Percentiles rank a stretch among this genome's conserved stretches.
phyloP scores from a whole-genome alignment of 2,797 vertebrate species.

The Pseudotriccus pelzelni region DNA sequence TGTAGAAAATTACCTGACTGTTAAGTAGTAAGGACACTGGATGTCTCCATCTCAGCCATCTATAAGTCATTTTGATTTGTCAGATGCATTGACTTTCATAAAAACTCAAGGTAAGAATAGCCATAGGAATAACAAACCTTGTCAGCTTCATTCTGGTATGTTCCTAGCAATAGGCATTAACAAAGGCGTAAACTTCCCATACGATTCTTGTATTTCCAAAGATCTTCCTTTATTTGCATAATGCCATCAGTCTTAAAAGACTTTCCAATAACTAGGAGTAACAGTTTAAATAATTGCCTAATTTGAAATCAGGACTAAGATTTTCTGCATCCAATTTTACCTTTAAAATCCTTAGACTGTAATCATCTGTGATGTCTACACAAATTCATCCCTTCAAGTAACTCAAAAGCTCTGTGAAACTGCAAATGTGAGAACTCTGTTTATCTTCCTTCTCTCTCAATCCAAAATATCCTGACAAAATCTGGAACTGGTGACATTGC shows the following conservation, averaged over 20 bases:
- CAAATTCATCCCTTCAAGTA: not conserved
- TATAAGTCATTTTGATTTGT: not conserved
- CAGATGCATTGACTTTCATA: not conserved
- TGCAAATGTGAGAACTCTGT: not conserved
- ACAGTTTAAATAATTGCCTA: not conserved
- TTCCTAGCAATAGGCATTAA: not conserved
- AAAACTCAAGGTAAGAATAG: not conserved
- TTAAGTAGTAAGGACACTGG: not conserved
- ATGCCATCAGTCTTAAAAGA: not conserved
- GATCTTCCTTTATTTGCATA: not conserved
- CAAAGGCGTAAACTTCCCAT: not conserved
- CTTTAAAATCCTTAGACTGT: not conserved
- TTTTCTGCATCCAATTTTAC: not conserved
- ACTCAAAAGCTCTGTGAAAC: not conserved
- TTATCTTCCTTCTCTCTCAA: not conserved
- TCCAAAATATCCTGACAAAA: not conserved
- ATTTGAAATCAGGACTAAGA: not conserved
- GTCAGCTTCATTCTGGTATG: not conserved
- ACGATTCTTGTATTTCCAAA: not conserved
- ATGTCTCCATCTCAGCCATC: not conserved
- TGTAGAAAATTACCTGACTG: not conserved
- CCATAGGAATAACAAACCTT: not conserved
- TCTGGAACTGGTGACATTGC: not conserved
- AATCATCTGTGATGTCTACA: not conserved
- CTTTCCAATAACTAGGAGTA: not conserved